phyloP scores from a whole-genome alignment of 2,797 vertebrate genomes.

The Chromis chromis region DNA sequence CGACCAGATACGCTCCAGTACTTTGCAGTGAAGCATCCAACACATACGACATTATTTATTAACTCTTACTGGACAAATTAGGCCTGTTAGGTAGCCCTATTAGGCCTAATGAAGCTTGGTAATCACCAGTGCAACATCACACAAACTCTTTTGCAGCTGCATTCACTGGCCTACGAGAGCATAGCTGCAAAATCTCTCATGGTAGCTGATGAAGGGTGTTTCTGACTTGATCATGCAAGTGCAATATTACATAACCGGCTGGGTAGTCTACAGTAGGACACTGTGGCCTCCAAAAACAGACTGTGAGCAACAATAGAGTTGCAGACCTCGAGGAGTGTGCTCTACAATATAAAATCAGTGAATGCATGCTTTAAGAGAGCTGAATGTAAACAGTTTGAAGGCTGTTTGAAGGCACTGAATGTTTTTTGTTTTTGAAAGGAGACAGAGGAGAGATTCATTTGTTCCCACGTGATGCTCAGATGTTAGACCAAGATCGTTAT shows the following conservation, averaged over 20 bases:
- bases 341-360: background rate
- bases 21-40: conserved; percentile 18
- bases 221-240: conserved; percentile 61
- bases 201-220: conserved; percentile 14
- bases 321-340: background rate
- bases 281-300: conserved; percentile 63
- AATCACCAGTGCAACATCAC: conserved; percentile 23
- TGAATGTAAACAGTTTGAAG: background rate
- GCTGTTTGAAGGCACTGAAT: background rate
- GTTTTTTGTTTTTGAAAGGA: background rate
- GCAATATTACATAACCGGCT: conserved; percentile 74
- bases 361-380: background rate
- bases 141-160: background rate
- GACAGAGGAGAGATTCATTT: background rate
- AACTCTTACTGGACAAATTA: conserved; percentile 43
- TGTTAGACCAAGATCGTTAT: background rate
- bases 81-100: conserved; percentile 45
- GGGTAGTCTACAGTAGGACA: conserved; percentile 55
- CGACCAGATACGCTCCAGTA: background rate
- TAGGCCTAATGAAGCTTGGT: conserved; percentile 29
- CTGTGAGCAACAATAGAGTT: conserved; percentile 34
- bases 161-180: conserved; percentile 1
- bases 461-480: background rate
- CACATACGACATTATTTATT: conserved; percentile 49
- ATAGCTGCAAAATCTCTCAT: background rate